Evolutionary conservation across 2,888 invertebrate genomes (phyloP).

Genomic region (Pharmacophagus antenor): DNA sequence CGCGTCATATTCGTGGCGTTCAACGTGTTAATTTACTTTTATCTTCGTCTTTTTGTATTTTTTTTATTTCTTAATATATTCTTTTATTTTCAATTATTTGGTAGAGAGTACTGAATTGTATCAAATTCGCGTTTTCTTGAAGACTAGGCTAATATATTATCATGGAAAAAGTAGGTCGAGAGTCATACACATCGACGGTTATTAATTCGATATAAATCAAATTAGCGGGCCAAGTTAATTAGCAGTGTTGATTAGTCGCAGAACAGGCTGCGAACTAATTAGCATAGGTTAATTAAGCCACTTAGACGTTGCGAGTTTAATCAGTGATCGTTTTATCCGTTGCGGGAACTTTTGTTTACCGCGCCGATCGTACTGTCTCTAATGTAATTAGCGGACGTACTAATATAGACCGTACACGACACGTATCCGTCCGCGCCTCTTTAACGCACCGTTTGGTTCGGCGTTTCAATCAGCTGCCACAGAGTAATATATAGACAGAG

Average conservation of each 20-base stretch:
- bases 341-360: slow-evolving; percentile 20
- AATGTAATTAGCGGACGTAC: slow-evolving; percentile 34
- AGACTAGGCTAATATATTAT: too few species aligned
- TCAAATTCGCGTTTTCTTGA: too few species aligned
- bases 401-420: slow-evolving; percentile 35
- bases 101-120: too few species aligned
- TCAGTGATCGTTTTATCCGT: slow-evolving; percentile 20
- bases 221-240: slow-evolving; percentile 21
- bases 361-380: slow-evolving; percentile 24
- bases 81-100: too few species aligned
- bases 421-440: slow-evolving; percentile 47
- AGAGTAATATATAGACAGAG: slow-evolving; percentile 32
- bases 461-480: slow-evolving; percentile 47
- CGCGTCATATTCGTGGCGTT: too few species aligned
- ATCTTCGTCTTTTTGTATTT: too few species aligned
- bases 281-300: slow-evolving; percentile 27
- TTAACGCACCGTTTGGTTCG: slow-evolving; percentile 52
- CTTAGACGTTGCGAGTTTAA: slow-evolving; percentile 10
- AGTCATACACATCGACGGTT: not conserved
- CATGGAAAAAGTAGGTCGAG: not conserved
- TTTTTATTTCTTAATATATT: too few species aligned
- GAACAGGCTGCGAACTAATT: slow-evolving; percentile 16
- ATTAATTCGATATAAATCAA: slow-evolving; percentile 23
- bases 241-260: slow-evolving; percentile 27
- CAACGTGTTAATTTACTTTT: too few species aligned